Evolutionary conservation across 92 coral and sea anemone species (phyloP), one percentile per base, ranked within the genome.

Genomic region (Paramuricea clavata): DNA sequence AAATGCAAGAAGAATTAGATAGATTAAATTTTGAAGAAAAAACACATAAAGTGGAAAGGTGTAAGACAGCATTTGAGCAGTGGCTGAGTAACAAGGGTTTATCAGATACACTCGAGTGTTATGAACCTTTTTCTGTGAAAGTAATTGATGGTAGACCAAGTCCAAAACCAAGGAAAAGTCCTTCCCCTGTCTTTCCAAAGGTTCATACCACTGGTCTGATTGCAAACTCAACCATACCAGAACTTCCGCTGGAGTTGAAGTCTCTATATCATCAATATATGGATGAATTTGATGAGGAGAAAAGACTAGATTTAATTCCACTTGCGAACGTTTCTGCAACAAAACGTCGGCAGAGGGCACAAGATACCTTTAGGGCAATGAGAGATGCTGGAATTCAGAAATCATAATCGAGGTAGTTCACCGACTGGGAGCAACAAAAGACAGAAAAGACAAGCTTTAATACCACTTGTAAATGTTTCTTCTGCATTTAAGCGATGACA

Each of bases 291-390:
- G 99, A 96, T 69, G 89, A 41, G 22, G 99, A 97, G 49, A 97
- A 95, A 74, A 91, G 77, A 74, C 90, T 97, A n/a, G 91, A 93
- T 23, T 91, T 97, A 74, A 94, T 97, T 83, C 99, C 99, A 10
- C 90, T 97, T 26, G 98, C 92, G 23, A 91, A 95, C 47, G 67
- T 87, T 52, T 91, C 99, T 32, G 97, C 98, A 44, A 92, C 99
- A 3, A 93, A 91, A 72, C 90, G 93, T 76, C 84, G 78, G 31
- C 97, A 94, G 83, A 94, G 95, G 67, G 82, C 92, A 26, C 92
- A 94, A 54, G 90, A 86, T 6, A 82, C 84, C 6, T 60, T 79
- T 25, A 59, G 69, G 36, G 73, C 72, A 2, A 57, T 61, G 56
- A 57, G 84, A 79, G 72, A 79, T 79, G 54, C 68, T 76, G 67